Conservation (phyloP, 2,888 invertebrate species). For the Neria commutata region DNA sequence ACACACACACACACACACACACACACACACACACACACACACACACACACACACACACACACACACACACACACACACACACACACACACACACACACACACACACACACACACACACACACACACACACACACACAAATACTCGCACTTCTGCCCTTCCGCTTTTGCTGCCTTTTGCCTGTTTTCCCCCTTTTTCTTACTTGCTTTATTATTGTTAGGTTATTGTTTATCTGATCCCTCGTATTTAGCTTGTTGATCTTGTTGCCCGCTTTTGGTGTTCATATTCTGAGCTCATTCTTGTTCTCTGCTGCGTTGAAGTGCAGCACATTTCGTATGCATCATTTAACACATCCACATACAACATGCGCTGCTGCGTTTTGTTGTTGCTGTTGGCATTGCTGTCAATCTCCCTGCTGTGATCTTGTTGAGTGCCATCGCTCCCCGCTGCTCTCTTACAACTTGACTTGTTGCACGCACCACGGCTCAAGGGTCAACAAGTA, state of each 20-base stretch:
- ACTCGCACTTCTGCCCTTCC: neutral
- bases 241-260: slow-evolving; percentile 5
- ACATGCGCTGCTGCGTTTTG: neutral
- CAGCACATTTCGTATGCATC: slow-evolving; percentile 1
- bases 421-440: neutral
- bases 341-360: neutral
- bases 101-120: slow-evolving; percentile 12
- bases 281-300: neutral
- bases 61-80: slow-evolving; percentile 34
- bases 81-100: slow-evolving; percentile 17
- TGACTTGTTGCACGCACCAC: neutral
- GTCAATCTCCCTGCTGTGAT: neutral
- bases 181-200: neutral
- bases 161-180: slow-evolving; percentile 28
- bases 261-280: neutral
- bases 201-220: neutral
- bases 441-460: neutral
- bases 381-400: neutral
- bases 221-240: neutral
- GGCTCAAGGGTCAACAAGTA: neutral
- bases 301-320: neutral
- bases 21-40: slow-evolving; percentile 11
- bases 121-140: slow-evolving; percentile 12
- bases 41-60: slow-evolving; percentile 15
- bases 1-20: slow-evolving; percentile 18